A percentile compares a stretch with the other conserved stretches of the same genome.
Conservation (phyloP, 2,113 vertebrate genomes). For the Macquaria ambigua region DNA sequence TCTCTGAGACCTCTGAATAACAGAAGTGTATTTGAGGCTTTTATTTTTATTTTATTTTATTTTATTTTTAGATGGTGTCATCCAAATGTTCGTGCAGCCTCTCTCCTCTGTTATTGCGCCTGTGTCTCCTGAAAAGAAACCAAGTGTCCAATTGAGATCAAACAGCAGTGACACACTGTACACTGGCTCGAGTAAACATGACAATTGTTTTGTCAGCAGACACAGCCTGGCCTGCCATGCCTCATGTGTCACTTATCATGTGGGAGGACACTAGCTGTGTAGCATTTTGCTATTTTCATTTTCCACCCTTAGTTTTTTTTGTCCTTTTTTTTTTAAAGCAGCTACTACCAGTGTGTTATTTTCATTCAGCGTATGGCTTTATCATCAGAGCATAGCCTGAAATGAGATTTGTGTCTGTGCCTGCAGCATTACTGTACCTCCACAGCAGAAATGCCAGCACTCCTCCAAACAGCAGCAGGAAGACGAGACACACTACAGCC, state of each 20-base stretch:
- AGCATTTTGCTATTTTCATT: conserved; percentile 41
- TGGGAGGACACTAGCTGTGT: conserved; percentile 31
- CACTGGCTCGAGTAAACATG: conserved; percentile 20
- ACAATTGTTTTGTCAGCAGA: conserved; percentile 62
- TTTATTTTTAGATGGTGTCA: conserved; percentile 63
- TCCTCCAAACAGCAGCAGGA: conserved; percentile 70
- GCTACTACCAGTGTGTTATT: conserved; percentile 27
- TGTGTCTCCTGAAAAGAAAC: conserved; percentile 70
- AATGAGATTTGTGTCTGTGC: conserved; percentile 54
- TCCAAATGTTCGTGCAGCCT: conserved; percentile 76
- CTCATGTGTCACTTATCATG: conserved; percentile 20
- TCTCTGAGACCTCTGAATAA: conserved; percentile 18
- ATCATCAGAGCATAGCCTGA: conserved; percentile 48
- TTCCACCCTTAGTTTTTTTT: conserved; percentile 3
- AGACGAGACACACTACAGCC: conserved; percentile 70
- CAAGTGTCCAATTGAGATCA: conserved; percentile 46
- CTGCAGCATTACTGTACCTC: conserved; percentile 73
- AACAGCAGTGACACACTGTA: conserved; percentile 34
- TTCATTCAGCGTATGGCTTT: conserved; percentile 32
- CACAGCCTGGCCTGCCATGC: conserved; percentile 37
- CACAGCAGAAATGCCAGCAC: conserved; percentile 75
- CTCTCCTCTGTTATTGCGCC: conserved; percentile 60
- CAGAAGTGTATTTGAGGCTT: neutral
- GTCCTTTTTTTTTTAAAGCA: conserved; percentile 14
- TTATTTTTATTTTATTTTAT: no score